phyloP scores from a whole-genome alignment of 92 coral and sea anemone genomes.

The Porites evermanni region DNA sequence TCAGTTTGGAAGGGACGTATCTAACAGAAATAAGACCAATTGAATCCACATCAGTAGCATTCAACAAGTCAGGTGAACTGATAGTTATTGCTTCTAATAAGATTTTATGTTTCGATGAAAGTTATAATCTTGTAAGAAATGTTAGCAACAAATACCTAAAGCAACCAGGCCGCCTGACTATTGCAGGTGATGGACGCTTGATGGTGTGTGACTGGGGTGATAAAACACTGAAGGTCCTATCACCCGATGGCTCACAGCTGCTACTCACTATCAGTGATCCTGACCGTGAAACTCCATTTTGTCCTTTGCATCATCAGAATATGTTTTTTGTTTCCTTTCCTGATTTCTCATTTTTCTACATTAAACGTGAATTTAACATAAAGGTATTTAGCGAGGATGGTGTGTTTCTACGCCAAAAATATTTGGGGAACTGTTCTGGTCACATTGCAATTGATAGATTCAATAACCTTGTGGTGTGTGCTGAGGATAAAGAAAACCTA shows the following conservation, averaged over 20 bases:
- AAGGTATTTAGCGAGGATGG: conserved; percentile 66
- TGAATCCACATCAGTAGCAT: neutral
- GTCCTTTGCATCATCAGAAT: conserved; percentile 11
- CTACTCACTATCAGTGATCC: conserved; percentile 1
- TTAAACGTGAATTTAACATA: neutral
- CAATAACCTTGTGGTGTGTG: conserved; percentile 37
- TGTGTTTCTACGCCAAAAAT: conserved; percentile 22
- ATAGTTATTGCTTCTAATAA: neutral
- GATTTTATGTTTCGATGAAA: conserved; percentile 41
- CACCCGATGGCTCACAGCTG: conserved; percentile 25
- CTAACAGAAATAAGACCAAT: neutral
- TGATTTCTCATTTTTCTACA: no score
- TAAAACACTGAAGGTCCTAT: conserved; percentile 24
- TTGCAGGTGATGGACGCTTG: neutral
- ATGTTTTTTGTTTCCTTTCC: conserved; percentile 11
- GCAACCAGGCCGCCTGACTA: conserved; percentile 4
- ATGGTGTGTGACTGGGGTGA: conserved; percentile 18
- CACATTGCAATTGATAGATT: neutral
- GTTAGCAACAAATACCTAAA: neutral
- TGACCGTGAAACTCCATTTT: conserved; percentile 1
- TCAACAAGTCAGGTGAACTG: neutral
- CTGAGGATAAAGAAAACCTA: neutral
- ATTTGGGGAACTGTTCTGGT: conserved; percentile 14
- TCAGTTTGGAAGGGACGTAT: neutral
- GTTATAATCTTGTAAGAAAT: neutral